Conservation (phyloP, 2,888 invertebrate species). For the Tenthredo distinguenda region DNA sequence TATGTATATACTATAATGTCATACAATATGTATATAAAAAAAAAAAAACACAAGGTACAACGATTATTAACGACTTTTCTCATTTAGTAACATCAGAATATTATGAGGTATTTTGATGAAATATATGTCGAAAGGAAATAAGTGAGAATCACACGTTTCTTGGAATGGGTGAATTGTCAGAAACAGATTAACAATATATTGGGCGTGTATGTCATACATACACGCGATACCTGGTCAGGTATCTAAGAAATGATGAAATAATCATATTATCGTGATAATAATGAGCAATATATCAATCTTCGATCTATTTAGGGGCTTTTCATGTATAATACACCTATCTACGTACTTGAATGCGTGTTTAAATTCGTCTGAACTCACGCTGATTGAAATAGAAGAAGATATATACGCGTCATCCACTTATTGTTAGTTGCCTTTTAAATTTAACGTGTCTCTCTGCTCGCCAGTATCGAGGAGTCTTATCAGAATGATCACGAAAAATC, state of each 20-base stretch:
- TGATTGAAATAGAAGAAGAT: neutral
- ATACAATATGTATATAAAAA: neutral
- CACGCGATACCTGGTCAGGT: neutral
- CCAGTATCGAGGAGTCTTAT: neutral
- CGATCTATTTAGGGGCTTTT: neutral
- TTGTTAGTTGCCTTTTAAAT: neutral
- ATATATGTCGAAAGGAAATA: neutral
- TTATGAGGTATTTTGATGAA: neutral
- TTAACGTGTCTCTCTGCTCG: neutral
- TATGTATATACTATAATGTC: neutral
- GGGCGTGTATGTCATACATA: neutral
- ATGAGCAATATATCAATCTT: neutral
- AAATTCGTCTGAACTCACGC: neutral
- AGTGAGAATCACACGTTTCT: neutral
- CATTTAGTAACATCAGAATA: neutral
- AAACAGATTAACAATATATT: neutral
- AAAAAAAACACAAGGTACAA: conserved; percentile 2
- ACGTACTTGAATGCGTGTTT: neutral
- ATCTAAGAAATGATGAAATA: neutral
- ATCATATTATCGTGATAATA: neutral
- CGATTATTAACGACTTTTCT: neutral
- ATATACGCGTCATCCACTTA: neutral
- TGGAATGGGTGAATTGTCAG: neutral
- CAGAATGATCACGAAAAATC: neutral
- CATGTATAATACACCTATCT: neutral